Base-by-base conservation (phyloP, 2,888 invertebrate genomes). In the Trilocha varians region DNA sequence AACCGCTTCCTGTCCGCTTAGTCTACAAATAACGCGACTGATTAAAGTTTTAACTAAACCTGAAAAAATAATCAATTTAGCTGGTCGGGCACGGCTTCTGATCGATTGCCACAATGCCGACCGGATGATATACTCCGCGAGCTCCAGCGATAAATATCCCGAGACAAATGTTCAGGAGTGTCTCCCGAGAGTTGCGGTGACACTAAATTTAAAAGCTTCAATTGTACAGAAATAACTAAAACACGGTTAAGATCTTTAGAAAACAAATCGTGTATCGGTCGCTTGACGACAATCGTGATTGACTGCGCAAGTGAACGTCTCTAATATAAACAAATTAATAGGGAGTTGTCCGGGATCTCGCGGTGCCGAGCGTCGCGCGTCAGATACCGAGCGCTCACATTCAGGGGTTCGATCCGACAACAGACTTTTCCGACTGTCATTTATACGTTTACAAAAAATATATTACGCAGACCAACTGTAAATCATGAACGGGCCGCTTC, bases 301-400 rank as follows among this genome's bases (percentile, higher is more conserved):
- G 84, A 84, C 78, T 82, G 84, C 84, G 78, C 84, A 82, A 78
- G 82, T 85, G 84, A 84, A 71, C 73, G 70, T 62, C 72, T 78
- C 78, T 84, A 84, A 84, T 84, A 83, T 83, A 84, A 85, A 84
- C 84, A 84, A 83, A 85, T 84, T 85, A 84, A 83, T 82, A 79
- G 80, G 77, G 73, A 68, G 71, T 66, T 63, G 59, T 60, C 55
- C 60, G 61, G 64, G 60, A 56, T 54, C 59, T 58, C 53, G 69
- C 56, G 61, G 64, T 48, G 56, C 48, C 39, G 43, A 43, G 53
- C 57, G 64, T 52, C 57, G 57, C 74, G 59, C 71, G 68, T 76
- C 70, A 72, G 55, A 61, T 53, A 59, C 54, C 55, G 56, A 59
- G 55, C 52, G 45, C 43, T 54, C 49, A 47, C 47, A 11, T 25